These are phyloP conservation scores for Ciconia stormi DNA, from an alignment of 2,113 vertebrate genomes.

Conservation along the genomic window DNA sequence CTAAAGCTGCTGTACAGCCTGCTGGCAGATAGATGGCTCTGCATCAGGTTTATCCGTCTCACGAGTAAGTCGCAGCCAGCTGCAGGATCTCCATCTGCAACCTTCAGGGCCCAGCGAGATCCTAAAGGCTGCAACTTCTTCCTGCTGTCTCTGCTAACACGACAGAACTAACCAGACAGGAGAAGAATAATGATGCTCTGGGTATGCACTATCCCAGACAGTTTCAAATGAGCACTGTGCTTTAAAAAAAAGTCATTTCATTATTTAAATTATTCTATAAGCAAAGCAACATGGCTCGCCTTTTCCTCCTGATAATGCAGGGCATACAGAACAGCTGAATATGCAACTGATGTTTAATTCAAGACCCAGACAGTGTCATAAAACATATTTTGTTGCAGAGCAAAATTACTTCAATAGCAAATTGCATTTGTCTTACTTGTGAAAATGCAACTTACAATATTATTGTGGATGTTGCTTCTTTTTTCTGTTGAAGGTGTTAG, in stretches of 20 bases:
- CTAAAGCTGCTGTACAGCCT: background rate
- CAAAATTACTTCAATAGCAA: slow-evolving; percentile 40
- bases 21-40: background rate
- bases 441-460: slow-evolving; percentile 4
- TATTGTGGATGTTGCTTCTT: slow-evolving; percentile 1
- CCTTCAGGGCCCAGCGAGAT: background rate
- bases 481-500: background rate
- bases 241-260: background rate
- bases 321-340: slow-evolving; percentile 34
- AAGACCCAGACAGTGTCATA: slow-evolving; percentile 18
- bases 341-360: slow-evolving; percentile 31
- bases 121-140: background rate
- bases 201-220: background rate
- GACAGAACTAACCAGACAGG: background rate
- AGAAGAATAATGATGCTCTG: background rate
- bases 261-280: slow-evolving; percentile 2
- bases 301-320: background rate
- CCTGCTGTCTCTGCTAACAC: background rate
- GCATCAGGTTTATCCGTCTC: background rate
- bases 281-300: background rate
- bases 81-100: background rate
- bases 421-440: slow-evolving; percentile 40
- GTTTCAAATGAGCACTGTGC: background rate
- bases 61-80: background rate
- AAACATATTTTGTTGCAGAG: slow-evolving; percentile 26